Evolutionary conservation across 2,113 vertebrate genomes (phyloP), one percentile per base, ranked within the genome.

Genomic region (Leptobrachium leishanense): DNA sequence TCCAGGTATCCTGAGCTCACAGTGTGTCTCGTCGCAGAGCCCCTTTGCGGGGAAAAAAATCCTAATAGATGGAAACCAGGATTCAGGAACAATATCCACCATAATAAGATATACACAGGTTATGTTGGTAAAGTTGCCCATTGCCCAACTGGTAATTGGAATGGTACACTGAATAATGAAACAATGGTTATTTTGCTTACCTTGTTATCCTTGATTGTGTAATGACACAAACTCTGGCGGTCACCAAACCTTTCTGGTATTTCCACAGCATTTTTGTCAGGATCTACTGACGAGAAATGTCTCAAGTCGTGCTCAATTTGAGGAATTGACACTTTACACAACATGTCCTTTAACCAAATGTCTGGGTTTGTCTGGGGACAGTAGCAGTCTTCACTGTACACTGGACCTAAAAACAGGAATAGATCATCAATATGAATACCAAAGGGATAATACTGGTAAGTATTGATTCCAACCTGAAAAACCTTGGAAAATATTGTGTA

Each of bases 141-240:
- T 31, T 31, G 20, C 20, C 20, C 20, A 31, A 31, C 20, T 31
- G 20, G 20, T 31, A 31, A 31, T 31, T 31, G 20, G 20, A 31
- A 50, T 8, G 8, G 46, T 50, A 50, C 46, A 50, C 46, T 5
- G 46, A 50, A 50, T 50, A 8, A 50, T 50, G 8, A 31, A 31
- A 31, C 20, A 31, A 31, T 31, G 20, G 20, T 1, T 50, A 50
- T 50, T 4, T 50, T 5, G 4, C 0, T 50, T 89, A 98, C 97
- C 96, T 95, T 92, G 43, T 97, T 98, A 85, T 97, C 89, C 91
- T 96, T 98, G 82, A 99, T 82, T n/a, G 96, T 96, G 85, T 99
- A 99, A 86, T 99, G 97, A 78, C 98, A 99, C 74, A 99, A 91
- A 83, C 97, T 99, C 82, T 99, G 97, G 64, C 96, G 93, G 83